Base-by-base conservation (phyloP, 2,113 vertebrate genomes). In the Vidua chalybeata region DNA sequence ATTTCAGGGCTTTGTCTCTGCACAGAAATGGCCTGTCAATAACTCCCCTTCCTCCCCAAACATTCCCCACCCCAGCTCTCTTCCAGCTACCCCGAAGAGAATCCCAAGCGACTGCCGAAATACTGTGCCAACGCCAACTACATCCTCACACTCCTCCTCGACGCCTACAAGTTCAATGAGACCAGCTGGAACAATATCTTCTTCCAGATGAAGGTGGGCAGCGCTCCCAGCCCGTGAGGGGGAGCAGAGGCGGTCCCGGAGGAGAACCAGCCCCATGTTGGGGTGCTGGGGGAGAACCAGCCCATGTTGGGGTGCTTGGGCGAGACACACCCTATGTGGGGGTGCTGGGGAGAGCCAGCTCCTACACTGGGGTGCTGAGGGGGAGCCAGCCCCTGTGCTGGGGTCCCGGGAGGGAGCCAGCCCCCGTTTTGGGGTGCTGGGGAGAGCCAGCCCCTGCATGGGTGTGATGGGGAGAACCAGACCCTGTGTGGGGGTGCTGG, bases 121-220 rank as follows among this genome's bases (percentile, higher is more conserved):
- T 98, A 99, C 96, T 99, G 99, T 0, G 86, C 98, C 15, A 97
- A 95, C 0, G 97, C 98, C 13, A 97, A 98, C 37, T 99, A 98
- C 75, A 94, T 99, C 55, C 97, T 99, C 66, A 96, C 96, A 0
- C 98, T 99, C 24, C 93, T 99, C 75, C 75, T 98, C 0, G 94
- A 96, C 0, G 99, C 98, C 69, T 99, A 99, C 39, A 97, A 98
- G 24, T 99, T 99, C 84, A 94, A 96, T 0, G 80, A 97, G 14
- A 78, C 35, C 22, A 98, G 97, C 30, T 99, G 99, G 97, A 69
- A 95, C 22, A 96, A 33, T 59, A 98, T 99, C 69, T 88, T 97
- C 90, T 99, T 99, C 92, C 98, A 98, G 95, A 98, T 97, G 74
- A 98, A 98, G 98, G 99, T 99, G 64, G 89, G 94, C n/a, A 59